Evolutionary conservation across 2,113 vertebrate species (phyloP).

Genomic region (Dipodomys stephensi): DNA sequence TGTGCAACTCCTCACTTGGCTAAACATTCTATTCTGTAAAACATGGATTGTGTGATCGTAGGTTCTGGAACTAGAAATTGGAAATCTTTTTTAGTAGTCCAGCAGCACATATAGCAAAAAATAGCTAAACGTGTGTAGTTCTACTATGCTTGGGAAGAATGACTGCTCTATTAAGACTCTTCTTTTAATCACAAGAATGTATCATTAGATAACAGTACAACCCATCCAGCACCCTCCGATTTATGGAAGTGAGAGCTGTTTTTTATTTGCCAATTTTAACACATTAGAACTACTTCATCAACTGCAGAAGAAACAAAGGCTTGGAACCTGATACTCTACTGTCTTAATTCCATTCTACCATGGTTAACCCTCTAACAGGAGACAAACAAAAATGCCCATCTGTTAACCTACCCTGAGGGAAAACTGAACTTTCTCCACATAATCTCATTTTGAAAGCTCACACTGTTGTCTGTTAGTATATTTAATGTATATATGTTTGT

Average conservation of each 20-base stretch:
- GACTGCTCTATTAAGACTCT: neutral
- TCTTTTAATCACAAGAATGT: neutral
- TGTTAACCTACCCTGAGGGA: neutral
- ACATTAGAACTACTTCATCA: conserved; percentile 28
- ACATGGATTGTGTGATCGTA: conserved; percentile 17
- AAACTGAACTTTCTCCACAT: neutral
- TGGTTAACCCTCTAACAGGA: conserved; percentile 36
- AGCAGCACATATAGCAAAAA: neutral
- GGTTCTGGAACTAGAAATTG: conserved; percentile 46
- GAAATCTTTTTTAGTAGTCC: conserved; percentile 4
- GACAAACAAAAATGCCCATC: conserved; percentile 44
- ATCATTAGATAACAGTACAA: neutral
- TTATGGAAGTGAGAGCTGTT: neutral
- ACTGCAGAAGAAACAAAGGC: conserved; percentile 27
- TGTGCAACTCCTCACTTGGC: neutral
- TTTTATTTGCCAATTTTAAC: conserved; percentile 27
- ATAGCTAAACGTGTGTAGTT: neutral
- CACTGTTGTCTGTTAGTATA: neutral
- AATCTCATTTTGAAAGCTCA: conserved; percentile 16
- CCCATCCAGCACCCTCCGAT: neutral
- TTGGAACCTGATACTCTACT: conserved; percentile 28
- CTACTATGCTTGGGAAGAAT: neutral
- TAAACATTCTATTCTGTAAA: conserved; percentile 31
- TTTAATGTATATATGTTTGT: neutral
- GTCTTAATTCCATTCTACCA: conserved; percentile 26